Evolutionary conservation across 2,797 vertebrate species (phyloP), one percentile per base, ranked within the genome.

Genomic region (Menidia menidia): DNA sequence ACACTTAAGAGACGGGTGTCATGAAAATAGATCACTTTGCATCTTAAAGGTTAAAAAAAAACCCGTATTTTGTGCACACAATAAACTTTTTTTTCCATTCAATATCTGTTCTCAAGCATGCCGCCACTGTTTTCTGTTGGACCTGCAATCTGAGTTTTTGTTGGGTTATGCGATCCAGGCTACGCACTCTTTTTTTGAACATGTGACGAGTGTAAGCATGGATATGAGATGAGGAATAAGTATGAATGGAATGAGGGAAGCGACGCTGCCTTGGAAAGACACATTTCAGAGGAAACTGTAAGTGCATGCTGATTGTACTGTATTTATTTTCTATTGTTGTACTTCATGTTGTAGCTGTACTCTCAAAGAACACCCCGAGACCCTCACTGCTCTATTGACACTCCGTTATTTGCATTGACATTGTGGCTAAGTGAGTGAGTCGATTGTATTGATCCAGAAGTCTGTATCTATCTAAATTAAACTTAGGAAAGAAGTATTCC

Each of bases 291-390:
- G 48, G 68, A 83, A 78, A 67, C 78, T 85, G 78, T 71, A 83
- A 88, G 82, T 83, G 88, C 87, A 91, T 91, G 89, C 75, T 81
- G 68, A 47, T 67, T 56, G 15, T 57, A 52, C 19, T 59, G 45
- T 62, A 12, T 51, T n/a, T 25, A 25, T 25, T 54, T 64, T 19
- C 16, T 1, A 18, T 56, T 43, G 13, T 59, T 58, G 50, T 39
- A 18, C 39, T 69, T 59, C 68, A 73, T 77, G 42, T 59, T 75
- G 61, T 54, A 59, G 62, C 42, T 73, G 16, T 42, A 51, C 2
- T 83, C 57, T 33, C 48, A 77, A 87, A 87, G 90, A 92, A 87
- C 87, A 92, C 79, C 85, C 88, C 64, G 87, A 87, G 88, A 91
- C 89, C 77, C 82, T 89, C 79, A 86, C 84, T 81, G 59, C 55